Conservation (phyloP, 2,113 vertebrate genomes). For the Onychostoma macrolepis region DNA sequence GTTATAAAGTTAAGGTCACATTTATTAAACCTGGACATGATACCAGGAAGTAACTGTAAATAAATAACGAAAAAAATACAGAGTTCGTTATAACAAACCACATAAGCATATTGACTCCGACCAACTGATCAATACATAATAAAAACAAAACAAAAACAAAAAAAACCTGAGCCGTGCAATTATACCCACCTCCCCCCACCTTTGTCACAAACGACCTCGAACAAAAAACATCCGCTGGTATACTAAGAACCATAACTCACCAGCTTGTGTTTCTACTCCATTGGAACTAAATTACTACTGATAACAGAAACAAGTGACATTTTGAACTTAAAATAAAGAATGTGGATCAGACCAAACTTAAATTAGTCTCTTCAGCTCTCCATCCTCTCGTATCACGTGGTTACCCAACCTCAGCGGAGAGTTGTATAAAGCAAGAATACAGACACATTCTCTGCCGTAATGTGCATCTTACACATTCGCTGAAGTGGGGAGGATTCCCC, state of each 20-base stretch:
- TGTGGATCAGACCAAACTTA: not conserved
- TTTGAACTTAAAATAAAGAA: not conserved
- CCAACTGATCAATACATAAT: not conserved
- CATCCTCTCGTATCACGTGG: not conserved
- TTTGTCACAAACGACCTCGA: not conserved
- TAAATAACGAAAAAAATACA: not conserved
- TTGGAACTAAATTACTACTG: not conserved
- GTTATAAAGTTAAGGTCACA: not conserved
- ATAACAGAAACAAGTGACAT: not conserved
- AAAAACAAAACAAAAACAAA: not conserved
- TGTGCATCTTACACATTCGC: not conserved
- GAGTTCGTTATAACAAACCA: not conserved
- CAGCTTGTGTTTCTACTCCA: not conserved
- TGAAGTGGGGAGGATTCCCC: not conserved
- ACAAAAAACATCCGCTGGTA: not conserved
- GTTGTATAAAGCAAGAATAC: not conserved
- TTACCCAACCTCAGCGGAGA: not conserved
- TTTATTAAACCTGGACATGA: not conserved
- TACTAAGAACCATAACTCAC: constrained; percentile 10
- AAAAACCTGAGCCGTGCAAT: not conserved
- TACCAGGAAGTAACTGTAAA: not conserved
- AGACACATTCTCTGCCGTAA: not conserved
- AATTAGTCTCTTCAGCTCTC: not conserved
- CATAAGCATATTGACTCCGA: not conserved
- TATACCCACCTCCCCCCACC: not conserved